Base-by-base conservation (phyloP, 2,113 vertebrate genomes). In the Ancistrus triradiatus region DNA sequence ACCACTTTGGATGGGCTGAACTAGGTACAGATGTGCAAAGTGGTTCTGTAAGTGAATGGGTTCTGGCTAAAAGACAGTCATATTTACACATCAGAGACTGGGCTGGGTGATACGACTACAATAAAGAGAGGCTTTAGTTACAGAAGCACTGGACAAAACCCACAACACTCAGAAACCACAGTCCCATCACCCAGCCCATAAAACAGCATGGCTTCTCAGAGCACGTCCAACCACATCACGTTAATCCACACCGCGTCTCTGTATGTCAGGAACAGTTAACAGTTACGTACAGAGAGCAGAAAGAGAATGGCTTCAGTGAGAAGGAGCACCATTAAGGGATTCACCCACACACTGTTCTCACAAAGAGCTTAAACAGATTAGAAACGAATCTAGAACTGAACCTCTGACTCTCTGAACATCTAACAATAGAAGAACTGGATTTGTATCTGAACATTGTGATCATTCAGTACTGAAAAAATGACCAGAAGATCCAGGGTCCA, bases 201-300 rank as follows among this genome's bases (percentile, higher is more conserved):
- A 31, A 31, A 69, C 74, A 64, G 74, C 51, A 70, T 14, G 40
- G 55, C 44, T 73, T 10, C 3, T 74, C 67, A 77, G 77, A 69
- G 65, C 70, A 81, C 70, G 76, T 48, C 38, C 46, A 77, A 7
- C 70, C 53, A 76, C 73, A 35, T 78, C 74, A 83, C 74, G 68
- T 63, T 66, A 69, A 77, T 74, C 46, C 73, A 72, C 15, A 68
- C 50, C 69, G 68, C n/a, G n/a, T n/a, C n/a, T n/a, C n/a, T n/a
- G n/a, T n/a, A n/a, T n/a, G n/a, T n/a, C n/a, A n/a, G n/a, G n/a
- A n/a, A 81, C 70, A 70, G 70, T n/a, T 7, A 18, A 55, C 15
- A 50, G 19, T 17, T 15, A 61, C 15, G 17, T 27, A 18, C 19
- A 31, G 42, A 53, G 35, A n/a, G 18, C 24, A 68, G 48, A 24